These are phyloP conservation scores for Chironomus striatipennis DNA, from an alignment of 1,140 invertebrate species.

Conservation along the genomic window DNA sequence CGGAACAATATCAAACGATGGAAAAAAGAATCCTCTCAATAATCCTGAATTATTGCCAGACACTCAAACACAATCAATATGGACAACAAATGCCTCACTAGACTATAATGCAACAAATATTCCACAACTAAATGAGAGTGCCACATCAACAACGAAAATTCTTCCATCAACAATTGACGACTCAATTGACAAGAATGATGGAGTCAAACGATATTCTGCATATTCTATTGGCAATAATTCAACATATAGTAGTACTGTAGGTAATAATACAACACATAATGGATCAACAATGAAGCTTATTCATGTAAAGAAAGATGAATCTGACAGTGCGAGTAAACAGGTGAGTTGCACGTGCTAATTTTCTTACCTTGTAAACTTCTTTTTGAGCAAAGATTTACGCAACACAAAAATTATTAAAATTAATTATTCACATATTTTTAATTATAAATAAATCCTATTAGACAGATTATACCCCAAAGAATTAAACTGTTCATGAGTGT, in stretches of 20 bases:
- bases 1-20: background rate
- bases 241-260: background rate
- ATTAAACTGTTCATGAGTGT: too few species aligned
- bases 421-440: too few species aligned
- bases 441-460: too few species aligned
- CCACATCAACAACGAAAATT: background rate
- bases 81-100: background rate
- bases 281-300: conserved; percentile 13
- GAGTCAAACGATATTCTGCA: background rate
- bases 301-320: background rate
- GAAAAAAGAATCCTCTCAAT: background rate
- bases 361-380: too few species aligned
- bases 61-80: background rate
- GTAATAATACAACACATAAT: background rate
- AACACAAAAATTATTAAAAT: too few species aligned
- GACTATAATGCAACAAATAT: background rate
- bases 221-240: conserved; percentile 11
- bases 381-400: too few species aligned
- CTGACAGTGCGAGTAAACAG: background rate
- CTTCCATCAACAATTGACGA: background rate
- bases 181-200: background rate
- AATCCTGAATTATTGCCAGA: background rate
- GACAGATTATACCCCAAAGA: too few species aligned
- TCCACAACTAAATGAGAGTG: background rate
- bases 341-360: background rate